These are phyloP conservation scores for Oxycera nigricornis DNA, from an alignment of 2,888 invertebrate species.

Conservation along the genomic window DNA sequence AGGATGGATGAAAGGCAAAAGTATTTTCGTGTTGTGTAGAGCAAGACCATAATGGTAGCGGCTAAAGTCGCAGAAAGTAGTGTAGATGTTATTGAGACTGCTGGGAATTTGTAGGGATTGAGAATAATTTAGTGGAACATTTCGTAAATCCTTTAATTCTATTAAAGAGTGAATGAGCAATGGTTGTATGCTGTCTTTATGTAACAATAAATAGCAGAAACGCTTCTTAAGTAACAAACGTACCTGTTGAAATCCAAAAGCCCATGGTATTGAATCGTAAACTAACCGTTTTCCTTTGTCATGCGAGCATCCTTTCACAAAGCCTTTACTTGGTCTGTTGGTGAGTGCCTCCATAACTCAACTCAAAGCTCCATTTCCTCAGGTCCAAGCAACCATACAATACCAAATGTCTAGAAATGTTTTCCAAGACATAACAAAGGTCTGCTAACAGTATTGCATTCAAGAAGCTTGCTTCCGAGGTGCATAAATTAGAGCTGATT, in stretches of 20 bases:
- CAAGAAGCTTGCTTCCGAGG: neutral
- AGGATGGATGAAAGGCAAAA: neutral
- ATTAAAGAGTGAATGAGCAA: neutral
- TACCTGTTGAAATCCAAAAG: no score
- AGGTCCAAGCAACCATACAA: no score
- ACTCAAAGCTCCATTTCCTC: no score
- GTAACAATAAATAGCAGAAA: no score
- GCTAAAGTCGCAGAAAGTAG: neutral
- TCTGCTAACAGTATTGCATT: constrained; percentile 7
- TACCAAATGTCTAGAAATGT: no score
- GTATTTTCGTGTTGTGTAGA: constrained; percentile 17
- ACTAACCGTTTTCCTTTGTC: no score
- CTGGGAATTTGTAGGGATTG: constrained; percentile 20
- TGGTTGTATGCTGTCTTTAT: neutral
- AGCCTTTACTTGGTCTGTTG: no score
- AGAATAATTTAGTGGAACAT: neutral
- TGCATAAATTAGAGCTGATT: constrained; percentile 35
- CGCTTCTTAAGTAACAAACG: no score
- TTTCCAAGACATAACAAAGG: no score
- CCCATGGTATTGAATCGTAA: no score
- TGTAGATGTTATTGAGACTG: neutral
- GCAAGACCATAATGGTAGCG: neutral
- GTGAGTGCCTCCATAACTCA: no score
- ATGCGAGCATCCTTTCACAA: no score
- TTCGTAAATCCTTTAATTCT: neutral